phyloP scores from a whole-genome alignment of 2,113 vertebrate genomes.

The Triplophysa tibetana region DNA sequence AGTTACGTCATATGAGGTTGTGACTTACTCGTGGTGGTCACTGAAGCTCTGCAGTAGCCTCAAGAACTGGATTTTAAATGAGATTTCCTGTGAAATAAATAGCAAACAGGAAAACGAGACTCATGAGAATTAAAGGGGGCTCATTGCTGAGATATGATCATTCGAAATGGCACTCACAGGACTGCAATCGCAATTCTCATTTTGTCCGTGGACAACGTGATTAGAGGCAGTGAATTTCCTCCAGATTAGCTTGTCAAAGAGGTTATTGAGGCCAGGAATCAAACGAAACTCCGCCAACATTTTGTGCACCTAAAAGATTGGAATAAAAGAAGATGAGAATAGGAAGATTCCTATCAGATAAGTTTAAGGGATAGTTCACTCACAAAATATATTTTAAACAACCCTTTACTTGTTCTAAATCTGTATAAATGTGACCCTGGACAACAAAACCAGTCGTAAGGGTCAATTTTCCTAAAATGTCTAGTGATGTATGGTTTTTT shows the following conservation, averaged over 20 bases:
- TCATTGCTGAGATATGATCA: too few species aligned
- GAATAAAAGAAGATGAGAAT: not conserved
- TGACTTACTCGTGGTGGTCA: conserved; percentile 96
- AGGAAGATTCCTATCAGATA: not conserved
- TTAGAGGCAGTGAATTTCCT: conserved; percentile 87
- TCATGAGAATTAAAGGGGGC: not conserved
- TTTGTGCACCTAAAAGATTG: conserved; percentile 86
- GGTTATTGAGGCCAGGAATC: conserved; percentile 96
- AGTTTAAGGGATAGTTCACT: too few species aligned
- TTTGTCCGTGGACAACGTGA: conserved; percentile 93
- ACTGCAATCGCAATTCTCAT: conserved; percentile 98
- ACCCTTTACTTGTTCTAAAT: too few species aligned
- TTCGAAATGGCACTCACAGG: conserved; percentile 78
- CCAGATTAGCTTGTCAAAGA: conserved; percentile 99
- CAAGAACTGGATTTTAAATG: conserved; percentile 97
- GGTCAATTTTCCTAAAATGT: too few species aligned
- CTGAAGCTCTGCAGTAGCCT: conserved; percentile 98
- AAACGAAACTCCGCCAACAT: conserved; percentile 96
- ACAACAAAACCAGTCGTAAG: too few species aligned
- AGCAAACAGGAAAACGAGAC: not conserved
- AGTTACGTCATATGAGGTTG: not conserved
- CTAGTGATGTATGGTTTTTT: too few species aligned
- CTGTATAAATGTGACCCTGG: too few species aligned
- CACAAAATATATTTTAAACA: too few species aligned
- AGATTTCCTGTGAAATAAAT: conserved; percentile 84